Evolutionary conservation across 2,888 invertebrate species (phyloP), one percentile per base, ranked within the genome.

Genomic region (Polietes domitor): DNA sequence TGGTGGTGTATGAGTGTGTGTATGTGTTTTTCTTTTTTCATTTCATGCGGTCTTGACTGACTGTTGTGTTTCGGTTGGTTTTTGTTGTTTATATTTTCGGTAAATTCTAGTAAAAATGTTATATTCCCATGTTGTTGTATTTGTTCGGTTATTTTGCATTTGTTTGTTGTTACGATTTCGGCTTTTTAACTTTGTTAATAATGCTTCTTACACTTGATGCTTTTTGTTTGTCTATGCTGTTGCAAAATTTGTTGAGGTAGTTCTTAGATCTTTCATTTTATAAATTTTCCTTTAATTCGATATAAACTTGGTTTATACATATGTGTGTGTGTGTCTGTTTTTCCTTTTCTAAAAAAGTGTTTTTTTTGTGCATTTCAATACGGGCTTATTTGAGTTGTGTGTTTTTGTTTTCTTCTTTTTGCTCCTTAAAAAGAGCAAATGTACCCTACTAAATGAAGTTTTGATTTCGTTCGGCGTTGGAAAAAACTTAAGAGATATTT

Each of bases 231-330:
- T 83, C 58, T 80, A 19, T 47, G 61, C 28, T 68, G 77, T 75
- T 78, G 74, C 81, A 84, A 81, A 84, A 84, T 81, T 80, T 83
- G 61, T 61, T 68, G 84, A 84, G 84, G 84, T 84, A 84, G 84
- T 76, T 84, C 80, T 78, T 68, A 84, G 84, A 84, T 84, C 77
- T 78, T 80, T 76, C 6, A 26, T 73, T 65, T 58, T 43, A 58
- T 43, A 41, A 19, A 15, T 37, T 71, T 63, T 3, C 32, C 4
- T 19, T 41, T 55, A 28, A 53, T 47, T 73, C 24, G 55, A 19
- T 80, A 73, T 80, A 77, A 80, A 63, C 28, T 77, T 68, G 37
- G 41, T 78, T 72, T 76, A 50, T 68, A 71, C 53, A 15, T 47
- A 41, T 26, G 32, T 4, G 32, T 4, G 32, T n/a, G n/a, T 37